A percentile compares a stretch with the other conserved stretches of the same genome.
Conservation (phyloP, 1,140 invertebrate genomes). For the Anoplophora glabripennis region DNA sequence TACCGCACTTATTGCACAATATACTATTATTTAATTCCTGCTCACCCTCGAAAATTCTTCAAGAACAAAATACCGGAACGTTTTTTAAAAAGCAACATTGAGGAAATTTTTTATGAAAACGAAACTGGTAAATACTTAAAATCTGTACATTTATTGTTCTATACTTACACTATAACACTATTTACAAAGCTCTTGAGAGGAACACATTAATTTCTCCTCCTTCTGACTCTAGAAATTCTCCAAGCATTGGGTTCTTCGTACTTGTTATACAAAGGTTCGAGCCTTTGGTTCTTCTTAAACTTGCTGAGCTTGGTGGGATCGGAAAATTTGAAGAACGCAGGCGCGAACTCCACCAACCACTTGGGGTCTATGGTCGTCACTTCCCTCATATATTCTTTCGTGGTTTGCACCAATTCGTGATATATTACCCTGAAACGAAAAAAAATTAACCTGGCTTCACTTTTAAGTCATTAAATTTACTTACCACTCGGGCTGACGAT, state of each 20-base stretch:
- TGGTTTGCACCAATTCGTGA: constrained; percentile 97
- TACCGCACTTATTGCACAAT: no score
- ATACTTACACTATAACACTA: neutral
- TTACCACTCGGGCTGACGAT: constrained; percentile 97
- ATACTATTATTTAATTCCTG: no score
- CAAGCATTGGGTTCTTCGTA: constrained; percentile 99
- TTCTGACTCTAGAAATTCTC: constrained; percentile 93
- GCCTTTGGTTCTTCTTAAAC: constrained; percentile 98
- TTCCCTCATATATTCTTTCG: constrained; percentile 99
- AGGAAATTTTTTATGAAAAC: neutral
- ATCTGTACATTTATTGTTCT: neutral
- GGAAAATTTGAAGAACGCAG: constrained; percentile 98
- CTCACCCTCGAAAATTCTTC: no score
- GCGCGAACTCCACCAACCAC: constrained; percentile 99
- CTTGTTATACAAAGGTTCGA: constrained; percentile 98
- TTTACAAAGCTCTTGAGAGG: neutral
- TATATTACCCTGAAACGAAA: constrained; percentile 84
- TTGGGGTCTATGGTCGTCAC: constrained; percentile 99
- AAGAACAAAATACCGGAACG: neutral
- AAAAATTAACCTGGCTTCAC: constrained; percentile 21
- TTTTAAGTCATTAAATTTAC: constrained; percentile 24
- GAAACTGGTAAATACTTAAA: neutral
- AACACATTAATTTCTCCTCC: constrained; percentile 75
- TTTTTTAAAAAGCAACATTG: neutral
- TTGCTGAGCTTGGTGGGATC: constrained; percentile 98